These are phyloP conservation scores for Morus bassanus DNA, from an alignment of 2,797 vertebrate genomes.

Conservation along the genomic window DNA sequence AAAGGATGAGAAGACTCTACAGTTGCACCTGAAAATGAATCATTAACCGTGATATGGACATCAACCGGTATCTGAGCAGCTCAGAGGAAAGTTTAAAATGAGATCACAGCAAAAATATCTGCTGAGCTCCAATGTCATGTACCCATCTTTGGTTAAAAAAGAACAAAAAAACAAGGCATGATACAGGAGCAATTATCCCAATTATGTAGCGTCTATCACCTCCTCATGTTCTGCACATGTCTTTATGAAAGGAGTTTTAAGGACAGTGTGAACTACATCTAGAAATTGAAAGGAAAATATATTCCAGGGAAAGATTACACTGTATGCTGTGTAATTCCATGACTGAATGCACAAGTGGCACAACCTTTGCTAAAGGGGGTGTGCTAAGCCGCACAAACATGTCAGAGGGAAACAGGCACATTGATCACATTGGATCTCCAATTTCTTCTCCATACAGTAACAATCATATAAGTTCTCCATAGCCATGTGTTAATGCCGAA, in stretches of 20 bases:
- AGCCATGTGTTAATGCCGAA: background rate
- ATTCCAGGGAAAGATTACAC: background rate
- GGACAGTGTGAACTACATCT: background rate
- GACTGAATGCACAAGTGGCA: background rate
- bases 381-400: background rate
- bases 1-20: background rate
- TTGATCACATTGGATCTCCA: background rate
- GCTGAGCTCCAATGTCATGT: background rate
- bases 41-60: background rate
- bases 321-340: background rate
- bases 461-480: background rate
- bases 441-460: background rate
- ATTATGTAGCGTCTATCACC: background rate
- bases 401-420: background rate
- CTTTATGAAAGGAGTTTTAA: background rate
- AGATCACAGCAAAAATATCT: background rate
- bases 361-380: background rate
- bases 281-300: background rate
- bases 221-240: background rate
- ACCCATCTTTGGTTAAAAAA: background rate
- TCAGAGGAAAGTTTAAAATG: background rate
- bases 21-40: background rate
- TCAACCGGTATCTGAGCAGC: background rate
- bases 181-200: background rate
- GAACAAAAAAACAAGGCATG: background rate